Evolutionary conservation across 2,888 invertebrate species (phyloP), one percentile per base, ranked within the genome.

Genomic region (Diloba caeruleocephala): DNA sequence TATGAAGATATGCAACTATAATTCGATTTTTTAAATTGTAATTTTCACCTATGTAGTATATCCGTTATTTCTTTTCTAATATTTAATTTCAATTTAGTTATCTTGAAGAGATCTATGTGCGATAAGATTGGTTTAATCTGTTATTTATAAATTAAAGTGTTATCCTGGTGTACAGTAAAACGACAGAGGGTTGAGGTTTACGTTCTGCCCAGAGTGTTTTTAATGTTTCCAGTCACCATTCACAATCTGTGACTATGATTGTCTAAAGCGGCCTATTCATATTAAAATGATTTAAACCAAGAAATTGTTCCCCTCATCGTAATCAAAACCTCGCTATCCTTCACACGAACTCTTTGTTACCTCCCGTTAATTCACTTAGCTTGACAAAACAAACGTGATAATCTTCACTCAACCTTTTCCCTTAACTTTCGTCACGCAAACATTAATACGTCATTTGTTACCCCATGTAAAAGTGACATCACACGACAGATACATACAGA

Each of bases 371-470:
- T 63, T 63, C 41, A 62, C 39, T 39, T 29, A 44, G 7, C 33
- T 41, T 15, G 23, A 37, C 37, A 38, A 32, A 51, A 61, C 43
- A 51, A 50, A 25, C 21, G 44, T n/a, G 19, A 33, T 51, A 55
- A 50, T 41, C 61, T 45, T 29, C 21, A 50, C 37, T 45, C 44
- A 57, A 43, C 51, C 33, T 63, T 51, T 21, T 21, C 21, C 5
- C 21, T 21, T 41, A 32, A 32, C 46, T 57, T 66, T 54, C 52
- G 56, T 38, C 53, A 58, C 54, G 45, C 46, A 36, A 63, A 52
- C 33, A 52, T 53, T 26, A 66, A 39, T 31, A 54, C 29, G 50
- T 39, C 56, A 57, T 43, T 61, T 63, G 46, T 44, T 48, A 54
- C 52, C 34, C 32, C 26, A 57, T 63, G 34, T 37, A 59, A 51